These are phyloP conservation scores for Ametastegia equiseti DNA, from an alignment of 2,888 invertebrate genomes.

Conservation along the genomic window DNA sequence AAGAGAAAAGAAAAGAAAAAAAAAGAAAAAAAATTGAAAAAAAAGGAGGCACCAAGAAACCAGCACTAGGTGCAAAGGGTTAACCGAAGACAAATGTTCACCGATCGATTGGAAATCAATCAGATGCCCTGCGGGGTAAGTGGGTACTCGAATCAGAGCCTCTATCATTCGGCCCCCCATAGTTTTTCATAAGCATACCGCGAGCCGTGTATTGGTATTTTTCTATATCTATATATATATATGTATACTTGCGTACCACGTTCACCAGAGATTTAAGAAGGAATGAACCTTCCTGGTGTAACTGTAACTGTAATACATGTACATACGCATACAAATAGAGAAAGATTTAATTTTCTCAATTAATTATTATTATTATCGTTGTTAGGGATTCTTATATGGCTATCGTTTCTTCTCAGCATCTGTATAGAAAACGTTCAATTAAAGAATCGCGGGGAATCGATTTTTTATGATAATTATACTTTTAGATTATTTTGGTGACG, in stretches of 20 bases:
- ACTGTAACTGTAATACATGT: too few species aligned
- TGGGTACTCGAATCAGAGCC: slow-evolving; percentile 41
- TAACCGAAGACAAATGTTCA: slow-evolving; percentile 47
- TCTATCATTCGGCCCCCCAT: slow-evolving; percentile 19
- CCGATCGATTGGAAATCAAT: slow-evolving; percentile 48
- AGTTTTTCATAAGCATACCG: slow-evolving; percentile 46
- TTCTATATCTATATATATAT: background rate
- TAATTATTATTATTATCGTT: too few species aligned
- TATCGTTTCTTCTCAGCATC: too few species aligned
- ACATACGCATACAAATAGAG: too few species aligned
- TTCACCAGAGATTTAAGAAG: background rate
- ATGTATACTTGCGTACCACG: slow-evolving; percentile 18
- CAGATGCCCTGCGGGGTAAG: slow-evolving; percentile 43
- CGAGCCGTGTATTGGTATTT: slow-evolving; percentile 41
- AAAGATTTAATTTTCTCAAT: too few species aligned
- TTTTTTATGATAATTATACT: too few species aligned
- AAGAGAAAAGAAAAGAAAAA: too few species aligned
- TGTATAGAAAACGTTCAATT: too few species aligned
- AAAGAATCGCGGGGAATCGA: too few species aligned
- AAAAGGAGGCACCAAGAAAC: background rate
- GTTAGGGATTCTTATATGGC: too few species aligned
- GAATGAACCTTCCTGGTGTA: too few species aligned
- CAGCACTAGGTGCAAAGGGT: slow-evolving; percentile 44
- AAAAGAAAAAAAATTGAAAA: background rate
- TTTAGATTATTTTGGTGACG: too few species aligned